These are phyloP conservation scores for Dicranocentrus wangi DNA, from an alignment of 2,888 invertebrate species.

Conservation along the genomic window DNA sequence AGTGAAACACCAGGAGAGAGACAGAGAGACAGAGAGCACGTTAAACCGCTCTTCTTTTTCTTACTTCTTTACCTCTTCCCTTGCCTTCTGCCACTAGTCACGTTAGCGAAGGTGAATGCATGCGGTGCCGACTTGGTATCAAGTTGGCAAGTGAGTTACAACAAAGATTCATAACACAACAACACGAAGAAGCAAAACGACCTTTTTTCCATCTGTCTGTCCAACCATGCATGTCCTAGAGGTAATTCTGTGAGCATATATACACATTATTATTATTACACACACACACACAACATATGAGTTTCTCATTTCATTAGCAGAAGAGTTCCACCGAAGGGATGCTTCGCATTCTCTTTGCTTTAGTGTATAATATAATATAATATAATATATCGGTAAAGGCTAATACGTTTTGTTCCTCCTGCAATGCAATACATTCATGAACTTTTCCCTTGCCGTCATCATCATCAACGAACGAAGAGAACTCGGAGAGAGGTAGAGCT, in stretches of 20 bases:
- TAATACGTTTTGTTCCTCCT: too few species aligned
- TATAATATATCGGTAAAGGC: too few species aligned
- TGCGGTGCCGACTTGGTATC: conserved; percentile 34
- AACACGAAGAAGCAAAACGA: conserved; percentile 25
- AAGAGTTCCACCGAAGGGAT: conserved; percentile 19
- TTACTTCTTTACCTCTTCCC: conserved; percentile 23
- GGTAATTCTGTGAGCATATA: too few species aligned
- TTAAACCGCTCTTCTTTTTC: conserved; percentile 53
- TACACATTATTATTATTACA: too few species aligned
- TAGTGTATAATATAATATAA: not conserved
- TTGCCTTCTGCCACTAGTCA: conserved; percentile 22
- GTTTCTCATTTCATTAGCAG: conserved; percentile 53
- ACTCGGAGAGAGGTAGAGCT: not conserved
- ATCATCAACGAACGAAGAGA: conserved; percentile 27
- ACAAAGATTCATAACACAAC: conserved; percentile 33
- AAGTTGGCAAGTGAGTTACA: conserved; percentile 50
- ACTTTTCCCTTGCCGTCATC: too few species aligned
- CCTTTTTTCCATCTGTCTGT: conserved; percentile 51
- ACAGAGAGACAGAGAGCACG: conserved; percentile 32
- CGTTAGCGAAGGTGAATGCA: conserved; percentile 25
- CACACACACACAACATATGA: conserved; percentile 40
- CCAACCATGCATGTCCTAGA: conserved; percentile 39
- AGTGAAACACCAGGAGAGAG: conserved; percentile 19
- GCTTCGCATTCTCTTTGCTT: not conserved
- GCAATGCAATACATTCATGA: conserved; percentile 28